Percentiles rank a stretch among this genome's conserved stretches.
Evolutionary conservation across 2,113 vertebrate genomes (phyloP).

Genomic region (Otocyon megalotis): DNA sequence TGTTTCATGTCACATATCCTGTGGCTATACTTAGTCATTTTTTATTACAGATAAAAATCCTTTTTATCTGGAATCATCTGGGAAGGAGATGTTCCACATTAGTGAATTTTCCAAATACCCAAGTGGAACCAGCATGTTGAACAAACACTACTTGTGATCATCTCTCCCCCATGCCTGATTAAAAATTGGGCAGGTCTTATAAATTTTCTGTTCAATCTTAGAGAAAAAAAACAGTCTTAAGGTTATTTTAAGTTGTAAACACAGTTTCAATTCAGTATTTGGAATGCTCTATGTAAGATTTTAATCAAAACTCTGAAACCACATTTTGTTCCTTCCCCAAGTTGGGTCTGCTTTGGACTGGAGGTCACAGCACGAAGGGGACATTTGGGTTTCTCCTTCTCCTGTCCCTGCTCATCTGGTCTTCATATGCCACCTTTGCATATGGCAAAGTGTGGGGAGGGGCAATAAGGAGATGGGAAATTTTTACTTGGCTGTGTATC

Average conservation of each 20-base stretch:
- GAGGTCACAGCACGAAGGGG: not conserved
- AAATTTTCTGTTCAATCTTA: not conserved
- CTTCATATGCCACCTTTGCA: not conserved
- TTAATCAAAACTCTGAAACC: not conserved
- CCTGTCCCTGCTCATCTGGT: not conserved
- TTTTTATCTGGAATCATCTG: conserved; percentile 14
- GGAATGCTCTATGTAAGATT: not conserved
- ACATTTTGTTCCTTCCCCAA: not conserved
- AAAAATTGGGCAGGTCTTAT: not conserved
- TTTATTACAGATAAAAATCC: not conserved
- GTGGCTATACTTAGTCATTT: not conserved
- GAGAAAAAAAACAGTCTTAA: not conserved
- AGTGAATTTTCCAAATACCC: not conserved
- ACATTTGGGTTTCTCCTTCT: not conserved
- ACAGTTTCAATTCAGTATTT: not conserved
- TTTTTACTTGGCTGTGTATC: not conserved
- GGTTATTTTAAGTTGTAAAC: not conserved
- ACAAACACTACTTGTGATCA: not conserved
- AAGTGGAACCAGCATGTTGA: not conserved
- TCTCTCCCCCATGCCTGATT: not conserved
- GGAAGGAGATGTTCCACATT: not conserved
- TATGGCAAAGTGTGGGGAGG: not conserved
- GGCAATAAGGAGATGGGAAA: not conserved
- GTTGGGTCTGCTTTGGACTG: not conserved
- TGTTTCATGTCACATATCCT: not conserved